A percentile compares a stretch with the other conserved stretches of the same genome.
Conservation (phyloP, 2,113 vertebrate species). For the Ciconia boyciana region DNA sequence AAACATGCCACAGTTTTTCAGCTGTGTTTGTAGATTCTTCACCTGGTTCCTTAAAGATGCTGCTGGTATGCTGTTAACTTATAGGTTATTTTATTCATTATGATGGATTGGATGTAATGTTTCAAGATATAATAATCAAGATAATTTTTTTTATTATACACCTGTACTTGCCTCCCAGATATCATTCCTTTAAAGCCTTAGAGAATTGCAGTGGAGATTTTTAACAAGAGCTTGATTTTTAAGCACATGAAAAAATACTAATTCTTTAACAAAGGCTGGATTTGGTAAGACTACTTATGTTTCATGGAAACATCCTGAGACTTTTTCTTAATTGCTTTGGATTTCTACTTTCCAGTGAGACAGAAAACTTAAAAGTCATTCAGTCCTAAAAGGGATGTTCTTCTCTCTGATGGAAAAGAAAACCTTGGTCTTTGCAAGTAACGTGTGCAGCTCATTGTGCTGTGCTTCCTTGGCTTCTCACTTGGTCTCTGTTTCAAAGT, state of each 20-base stretch:
- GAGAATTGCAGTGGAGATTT: not conserved
- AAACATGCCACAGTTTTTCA: constrained; percentile 33
- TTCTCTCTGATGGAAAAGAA: not conserved
- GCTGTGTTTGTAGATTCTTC: constrained; percentile 32
- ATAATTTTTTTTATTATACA: not conserved
- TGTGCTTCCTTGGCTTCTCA: not conserved
- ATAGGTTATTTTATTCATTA: not conserved
- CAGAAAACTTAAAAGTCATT: not conserved
- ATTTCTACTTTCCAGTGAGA: not conserved
- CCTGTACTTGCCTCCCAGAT: not conserved
- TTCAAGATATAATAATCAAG: not conserved
- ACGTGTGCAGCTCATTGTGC: not conserved
- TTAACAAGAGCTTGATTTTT: not conserved
- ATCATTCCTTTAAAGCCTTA: not conserved
- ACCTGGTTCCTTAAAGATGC: constrained; percentile 21
- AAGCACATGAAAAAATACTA: not conserved
- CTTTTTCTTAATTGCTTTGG: not conserved
- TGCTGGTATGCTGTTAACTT: not conserved
- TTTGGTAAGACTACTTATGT: not conserved
- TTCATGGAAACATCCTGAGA: not conserved
- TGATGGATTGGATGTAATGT: not conserved
- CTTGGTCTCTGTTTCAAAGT: not conserved
- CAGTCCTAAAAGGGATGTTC: not conserved
- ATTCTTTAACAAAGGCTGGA: not conserved
- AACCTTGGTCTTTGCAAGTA: not conserved